Evolutionary conservation across 2,888 invertebrate genomes (phyloP).

Genomic region (Bunonema sp.): DNA sequence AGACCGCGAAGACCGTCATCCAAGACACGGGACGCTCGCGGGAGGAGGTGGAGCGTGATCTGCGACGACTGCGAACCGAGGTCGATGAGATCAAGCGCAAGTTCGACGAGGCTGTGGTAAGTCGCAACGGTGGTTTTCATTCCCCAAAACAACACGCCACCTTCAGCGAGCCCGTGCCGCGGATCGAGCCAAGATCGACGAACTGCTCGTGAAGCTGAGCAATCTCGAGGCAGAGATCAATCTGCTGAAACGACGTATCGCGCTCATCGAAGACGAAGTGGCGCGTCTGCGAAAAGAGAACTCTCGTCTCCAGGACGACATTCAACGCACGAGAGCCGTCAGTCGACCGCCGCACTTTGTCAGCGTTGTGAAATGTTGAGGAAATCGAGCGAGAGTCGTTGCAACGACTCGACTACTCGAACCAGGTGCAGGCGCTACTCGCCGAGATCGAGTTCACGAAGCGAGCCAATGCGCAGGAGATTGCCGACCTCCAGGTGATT

Average conservation of each 20-base stretch:
- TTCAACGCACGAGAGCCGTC: slow-evolving; percentile 11
- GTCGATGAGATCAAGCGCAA: slow-evolving; percentile 11
- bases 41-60: slow-evolving; percentile 16
- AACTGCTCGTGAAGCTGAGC: slow-evolving; percentile 47
- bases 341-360: not conserved
- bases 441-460: slow-evolving; percentile 51
- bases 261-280: slow-evolving; percentile 43
- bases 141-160: too few species aligned
- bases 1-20: slow-evolving; percentile 30
- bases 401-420: slow-evolving; percentile 49
- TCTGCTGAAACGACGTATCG: slow-evolving; percentile 41
- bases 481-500: slow-evolving; percentile 50
- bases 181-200: slow-evolving; percentile 46
- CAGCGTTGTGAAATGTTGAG: slow-evolving; percentile 23
- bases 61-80: slow-evolving; percentile 21
- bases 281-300: slow-evolving; percentile 47
- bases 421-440: slow-evolving; percentile 48
- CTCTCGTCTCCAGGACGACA: slow-evolving; percentile 29
- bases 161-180: slow-evolving; percentile 26
- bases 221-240: slow-evolving; percentile 48
- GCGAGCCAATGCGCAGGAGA: slow-evolving; percentile 49
- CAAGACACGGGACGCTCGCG: slow-evolving; percentile 14
- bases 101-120: too few species aligned
- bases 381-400: slow-evolving; percentile 50
- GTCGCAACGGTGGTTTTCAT: too few species aligned